Evolutionary conservation across 2,797 vertebrate species (phyloP).

Genomic region (Tarsius wallacei): DNA sequence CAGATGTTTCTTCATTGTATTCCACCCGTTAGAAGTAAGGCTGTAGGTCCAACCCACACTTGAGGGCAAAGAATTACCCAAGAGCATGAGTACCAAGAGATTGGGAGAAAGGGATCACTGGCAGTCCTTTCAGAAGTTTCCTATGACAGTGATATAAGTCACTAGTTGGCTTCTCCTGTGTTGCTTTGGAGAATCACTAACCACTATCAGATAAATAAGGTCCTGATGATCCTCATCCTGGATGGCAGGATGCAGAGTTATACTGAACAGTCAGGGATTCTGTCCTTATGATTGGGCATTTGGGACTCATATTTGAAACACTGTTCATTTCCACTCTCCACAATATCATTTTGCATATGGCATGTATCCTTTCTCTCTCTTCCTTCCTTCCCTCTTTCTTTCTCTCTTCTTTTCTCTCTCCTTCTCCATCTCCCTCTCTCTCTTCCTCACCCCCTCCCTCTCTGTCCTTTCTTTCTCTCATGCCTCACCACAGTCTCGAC

Average conservation of each 20-base stretch:
- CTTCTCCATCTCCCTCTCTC: too few species aligned
- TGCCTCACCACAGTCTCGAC: too few species aligned
- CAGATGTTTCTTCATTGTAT: neutral
- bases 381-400: too few species aligned
- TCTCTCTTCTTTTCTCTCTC: too few species aligned
- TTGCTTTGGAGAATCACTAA: neutral
- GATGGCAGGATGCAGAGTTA: neutral
- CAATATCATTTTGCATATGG: neutral
- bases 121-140: neutral
- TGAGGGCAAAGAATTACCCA: neutral
- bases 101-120: neutral
- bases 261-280: neutral
- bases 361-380: neutral
- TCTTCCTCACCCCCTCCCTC: too few species aligned
- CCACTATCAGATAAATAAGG: slow-evolving; percentile 1
- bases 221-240: neutral
- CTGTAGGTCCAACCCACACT: neutral
- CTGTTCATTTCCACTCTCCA: neutral
- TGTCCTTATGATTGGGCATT: neutral
- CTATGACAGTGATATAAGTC: neutral
- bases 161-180: neutral
- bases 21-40: neutral
- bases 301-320: neutral
- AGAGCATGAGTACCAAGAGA: neutral
- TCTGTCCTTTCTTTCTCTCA: too few species aligned